A percentile compares a stretch with the other conserved stretches of the same genome.
Conservation (phyloP, 2,113 vertebrate genomes). For the Brachypteracias leptosomus region DNA sequence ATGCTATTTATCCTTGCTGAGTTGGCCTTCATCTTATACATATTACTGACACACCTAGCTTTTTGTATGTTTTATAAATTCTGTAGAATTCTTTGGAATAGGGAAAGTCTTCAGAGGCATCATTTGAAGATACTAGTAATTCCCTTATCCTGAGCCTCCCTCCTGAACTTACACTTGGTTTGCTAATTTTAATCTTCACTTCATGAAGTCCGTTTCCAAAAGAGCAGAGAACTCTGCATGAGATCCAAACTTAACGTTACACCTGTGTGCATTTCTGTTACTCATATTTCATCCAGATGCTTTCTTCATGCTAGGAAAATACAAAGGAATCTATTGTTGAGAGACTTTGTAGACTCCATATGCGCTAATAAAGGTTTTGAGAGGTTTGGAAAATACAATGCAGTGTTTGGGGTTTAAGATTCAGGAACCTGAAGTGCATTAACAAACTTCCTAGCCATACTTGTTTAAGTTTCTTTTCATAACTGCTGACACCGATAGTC, state of each 20-base stretch:
- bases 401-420: neutral
- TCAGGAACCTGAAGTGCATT: neutral
- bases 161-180: neutral
- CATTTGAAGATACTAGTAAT: neutral
- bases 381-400: slow-evolving; percentile 3
- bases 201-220: neutral
- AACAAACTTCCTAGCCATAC: neutral
- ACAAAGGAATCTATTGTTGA: slow-evolving; percentile 38
- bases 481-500: neutral
- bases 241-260: neutral
- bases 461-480: neutral
- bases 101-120: neutral
- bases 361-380: neutral
- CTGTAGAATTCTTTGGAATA: neutral
- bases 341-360: neutral
- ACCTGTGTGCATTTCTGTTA: slow-evolving; percentile 34
- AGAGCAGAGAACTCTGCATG: neutral
- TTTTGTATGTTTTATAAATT: neutral
- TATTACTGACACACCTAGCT: neutral
- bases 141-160: neutral
- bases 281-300: slow-evolving; percentile 55
- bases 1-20: neutral
- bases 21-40: neutral
- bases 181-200: neutral
- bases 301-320: slow-evolving; percentile 19